These are phyloP conservation scores for Nansenia antarctica DNA, from an alignment of 2,113 vertebrate species.

Conservation along the genomic window DNA sequence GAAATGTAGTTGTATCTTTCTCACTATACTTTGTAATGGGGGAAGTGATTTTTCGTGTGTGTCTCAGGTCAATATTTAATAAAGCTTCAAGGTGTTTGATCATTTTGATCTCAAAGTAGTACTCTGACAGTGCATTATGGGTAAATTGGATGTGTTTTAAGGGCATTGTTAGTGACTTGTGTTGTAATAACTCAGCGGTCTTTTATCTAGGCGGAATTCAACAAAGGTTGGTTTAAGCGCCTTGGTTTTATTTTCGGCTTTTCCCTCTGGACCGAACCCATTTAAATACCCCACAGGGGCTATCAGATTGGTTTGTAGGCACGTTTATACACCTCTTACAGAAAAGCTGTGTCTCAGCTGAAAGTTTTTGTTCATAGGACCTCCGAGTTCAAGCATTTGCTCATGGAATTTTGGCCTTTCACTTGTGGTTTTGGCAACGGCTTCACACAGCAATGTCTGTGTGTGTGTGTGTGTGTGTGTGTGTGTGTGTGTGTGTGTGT, in stretches of 20 bases:
- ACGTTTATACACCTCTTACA: constrained; percentile 57
- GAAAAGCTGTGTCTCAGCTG: constrained; percentile 56
- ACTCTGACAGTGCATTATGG: background rate
- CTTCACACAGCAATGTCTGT: constrained; percentile 76
- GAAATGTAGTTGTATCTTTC: background rate
- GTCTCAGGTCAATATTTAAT: background rate
- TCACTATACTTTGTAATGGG: background rate
- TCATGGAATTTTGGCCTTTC: constrained; percentile 80
- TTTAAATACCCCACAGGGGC: constrained; percentile 41
- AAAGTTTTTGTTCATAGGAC: constrained; percentile 58
- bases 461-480: constrained; percentile 13
- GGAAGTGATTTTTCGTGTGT: background rate
- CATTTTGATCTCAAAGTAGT: background rate
- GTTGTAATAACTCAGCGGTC: constrained; percentile 28
- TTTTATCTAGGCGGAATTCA: constrained; percentile 40
- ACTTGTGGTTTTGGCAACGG: constrained; percentile 86
- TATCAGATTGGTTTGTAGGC: constrained; percentile 48
- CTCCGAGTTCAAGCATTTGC: constrained; percentile 80
- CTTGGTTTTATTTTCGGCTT: constrained; percentile 56
- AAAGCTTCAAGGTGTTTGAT: background rate
- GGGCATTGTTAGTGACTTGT: background rate
- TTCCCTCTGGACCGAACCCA: constrained; percentile 53
- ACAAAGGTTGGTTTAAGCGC: constrained; percentile 45
- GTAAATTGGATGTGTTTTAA: background rate
- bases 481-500: constrained; percentile 17